Evolutionary conservation across 1,140 invertebrate genomes (phyloP).

Genomic region (Sarcophaga peregrina): DNA sequence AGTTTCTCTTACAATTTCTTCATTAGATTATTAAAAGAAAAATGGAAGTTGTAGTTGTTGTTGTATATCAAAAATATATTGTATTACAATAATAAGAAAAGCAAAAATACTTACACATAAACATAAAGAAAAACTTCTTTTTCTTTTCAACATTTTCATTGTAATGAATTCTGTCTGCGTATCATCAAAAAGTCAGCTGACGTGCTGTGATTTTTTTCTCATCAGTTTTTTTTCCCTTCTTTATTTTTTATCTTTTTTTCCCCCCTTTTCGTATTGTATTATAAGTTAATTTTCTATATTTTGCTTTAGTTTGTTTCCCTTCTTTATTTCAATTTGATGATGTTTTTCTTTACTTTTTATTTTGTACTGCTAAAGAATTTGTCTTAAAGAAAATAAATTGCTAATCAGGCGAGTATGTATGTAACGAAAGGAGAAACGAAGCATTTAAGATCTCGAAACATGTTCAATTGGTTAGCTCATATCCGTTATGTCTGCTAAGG

Average conservation of each 20-base stretch:
- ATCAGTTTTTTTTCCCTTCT: neutral
- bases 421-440: too few relatives aligned
- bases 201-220: slow-evolving; percentile 27
- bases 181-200: slow-evolving; percentile 32
- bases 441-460: too few relatives aligned
- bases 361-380: too few relatives aligned
- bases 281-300: slow-evolving; percentile 28
- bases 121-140: too few relatives aligned
- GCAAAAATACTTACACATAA: neutral
- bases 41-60: neutral
- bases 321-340: too few relatives aligned
- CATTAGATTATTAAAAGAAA: neutral
- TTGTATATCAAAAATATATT: neutral
- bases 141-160: neutral
- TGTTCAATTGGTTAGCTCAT: too few relatives aligned
- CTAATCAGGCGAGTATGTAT: too few relatives aligned
- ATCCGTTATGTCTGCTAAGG: too few relatives aligned
- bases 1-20: neutral
- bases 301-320: neutral
- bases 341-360: too few relatives aligned
- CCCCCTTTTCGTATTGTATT: slow-evolving; percentile 8
- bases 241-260: too few relatives aligned
- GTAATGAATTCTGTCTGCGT: slow-evolving; percentile 39
- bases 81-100: slow-evolving; percentile 2
- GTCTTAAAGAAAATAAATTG: too few relatives aligned